A percentile compares a stretch with the other conserved stretches of the same genome.
Conservation (phyloP, 1,140 invertebrate species). For the Tyrophagus putrescentiae region DNA sequence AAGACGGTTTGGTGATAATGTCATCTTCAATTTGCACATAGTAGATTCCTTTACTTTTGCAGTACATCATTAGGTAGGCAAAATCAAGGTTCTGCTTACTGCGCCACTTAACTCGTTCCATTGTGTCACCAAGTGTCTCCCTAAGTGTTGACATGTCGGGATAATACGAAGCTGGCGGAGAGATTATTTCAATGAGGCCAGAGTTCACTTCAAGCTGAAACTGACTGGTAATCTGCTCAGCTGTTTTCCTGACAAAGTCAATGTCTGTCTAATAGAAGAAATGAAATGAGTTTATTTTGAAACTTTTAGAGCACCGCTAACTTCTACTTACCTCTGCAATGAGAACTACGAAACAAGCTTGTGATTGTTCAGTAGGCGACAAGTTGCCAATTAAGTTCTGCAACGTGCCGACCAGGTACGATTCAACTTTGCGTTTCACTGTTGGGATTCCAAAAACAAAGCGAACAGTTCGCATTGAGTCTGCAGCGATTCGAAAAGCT, state of each 20-base stretch:
- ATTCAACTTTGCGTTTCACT: constrained; percentile 70
- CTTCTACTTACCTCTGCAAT: constrained; percentile 54
- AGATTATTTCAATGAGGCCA: constrained; percentile 75
- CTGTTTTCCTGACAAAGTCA: constrained; percentile 32
- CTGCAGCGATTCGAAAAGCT: constrained; percentile 38
- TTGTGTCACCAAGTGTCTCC: constrained; percentile 67
- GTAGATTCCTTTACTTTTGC: constrained; percentile 46
- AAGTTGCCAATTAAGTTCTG: constrained; percentile 68
- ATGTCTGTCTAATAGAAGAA: constrained; percentile 33
- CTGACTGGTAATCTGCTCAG: constrained; percentile 49
- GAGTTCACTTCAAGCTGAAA: constrained; percentile 56
- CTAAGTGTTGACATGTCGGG: constrained; percentile 56
- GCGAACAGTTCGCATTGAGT: constrained; percentile 38
- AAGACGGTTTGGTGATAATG: constrained; percentile 66
- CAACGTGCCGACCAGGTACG: constrained; percentile 71
- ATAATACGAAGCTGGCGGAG: constrained; percentile 70
- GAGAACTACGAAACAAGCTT: constrained; percentile 73
- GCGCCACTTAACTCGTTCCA: constrained; percentile 75
- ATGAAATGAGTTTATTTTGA: constrained; percentile 19
- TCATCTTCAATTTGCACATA: constrained; percentile 82
- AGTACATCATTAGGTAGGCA: constrained; percentile 89
- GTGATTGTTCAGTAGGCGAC: constrained; percentile 53
- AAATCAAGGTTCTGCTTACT: constrained; percentile 94
- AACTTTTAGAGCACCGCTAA: constrained; percentile 3
- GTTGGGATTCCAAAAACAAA: constrained; percentile 76